These are phyloP conservation scores for Notospermus geniculatus DNA, from an alignment of 1,140 invertebrate species.

Conservation along the genomic window DNA sequence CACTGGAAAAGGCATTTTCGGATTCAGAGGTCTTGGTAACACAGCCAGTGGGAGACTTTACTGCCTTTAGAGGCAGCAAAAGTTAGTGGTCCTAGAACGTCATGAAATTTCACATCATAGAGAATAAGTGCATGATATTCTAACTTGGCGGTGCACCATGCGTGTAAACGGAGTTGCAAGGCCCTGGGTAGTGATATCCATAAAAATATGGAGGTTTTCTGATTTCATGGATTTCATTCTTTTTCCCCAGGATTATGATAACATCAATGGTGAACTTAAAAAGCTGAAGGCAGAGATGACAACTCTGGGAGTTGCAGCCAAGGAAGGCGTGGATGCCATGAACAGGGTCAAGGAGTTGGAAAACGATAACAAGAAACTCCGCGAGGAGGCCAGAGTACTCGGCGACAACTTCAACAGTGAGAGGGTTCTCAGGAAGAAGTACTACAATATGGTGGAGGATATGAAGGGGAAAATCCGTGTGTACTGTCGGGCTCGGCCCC, in stretches of 20 bases:
- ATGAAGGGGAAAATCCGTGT: conserved; percentile 62
- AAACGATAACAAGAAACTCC: conserved; percentile 40
- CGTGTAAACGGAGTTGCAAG: too few species aligned
- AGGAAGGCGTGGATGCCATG: conserved; percentile 45
- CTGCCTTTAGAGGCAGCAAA: too few species aligned
- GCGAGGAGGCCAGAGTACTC: conserved; percentile 51
- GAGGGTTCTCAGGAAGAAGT: conserved; percentile 57
- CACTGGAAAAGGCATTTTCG: too few species aligned
- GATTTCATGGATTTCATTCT: neutral
- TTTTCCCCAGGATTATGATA: conserved; percentile 29
- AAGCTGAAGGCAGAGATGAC: conserved; percentile 41
- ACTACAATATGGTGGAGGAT: conserved; percentile 61
- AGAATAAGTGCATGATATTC: too few species aligned
- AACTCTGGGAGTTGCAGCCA: conserved; percentile 40
- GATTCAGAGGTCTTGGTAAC: too few species aligned
- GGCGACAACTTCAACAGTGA: conserved; percentile 59
- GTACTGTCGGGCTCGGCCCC: conserved; percentile 55
- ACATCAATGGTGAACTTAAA: conserved; percentile 33
- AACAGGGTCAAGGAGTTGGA: conserved; percentile 39
- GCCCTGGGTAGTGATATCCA: too few species aligned
- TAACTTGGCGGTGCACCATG: too few species aligned
- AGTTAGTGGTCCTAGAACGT: too few species aligned
- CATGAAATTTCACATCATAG: too few species aligned
- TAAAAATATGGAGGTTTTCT: too few species aligned
- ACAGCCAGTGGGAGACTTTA: too few species aligned